These are phyloP conservation scores for Oxytorus armatus DNA, from an alignment of 2,888 invertebrate genomes.

Conservation along the genomic window DNA sequence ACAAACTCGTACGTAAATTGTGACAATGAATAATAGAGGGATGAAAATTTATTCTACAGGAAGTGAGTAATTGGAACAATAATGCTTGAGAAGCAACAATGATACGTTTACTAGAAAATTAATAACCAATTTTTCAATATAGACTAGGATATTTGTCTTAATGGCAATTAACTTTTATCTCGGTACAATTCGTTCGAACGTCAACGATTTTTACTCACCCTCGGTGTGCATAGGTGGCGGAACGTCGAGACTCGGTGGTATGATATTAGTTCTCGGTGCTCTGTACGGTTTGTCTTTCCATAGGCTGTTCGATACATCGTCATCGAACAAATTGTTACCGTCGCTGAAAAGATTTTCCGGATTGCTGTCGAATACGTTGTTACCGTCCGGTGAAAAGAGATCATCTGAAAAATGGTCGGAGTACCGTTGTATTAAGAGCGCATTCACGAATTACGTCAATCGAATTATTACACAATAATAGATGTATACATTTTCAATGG, in stretches of 20 bases:
- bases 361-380: slow-evolving; percentile 73
- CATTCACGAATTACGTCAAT: not conserved
- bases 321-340: slow-evolving; percentile 75
- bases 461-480: not conserved
- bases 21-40: no score
- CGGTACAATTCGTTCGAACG: no score
- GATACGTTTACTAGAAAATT: no score
- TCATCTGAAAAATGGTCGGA: slow-evolving; percentile 74
- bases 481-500: not conserved
- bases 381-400: slow-evolving; percentile 76
- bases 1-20: not conserved
- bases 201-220: slow-evolving; percentile 68
- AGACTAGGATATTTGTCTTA: no score
- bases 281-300: slow-evolving; percentile 77
- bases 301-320: slow-evolving; percentile 73
- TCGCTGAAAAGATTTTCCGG: slow-evolving; percentile 75
- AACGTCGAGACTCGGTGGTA: slow-evolving; percentile 81
- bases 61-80: no score
- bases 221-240: slow-evolving; percentile 81
- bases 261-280: slow-evolving; percentile 78
- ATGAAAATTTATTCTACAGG: no score
- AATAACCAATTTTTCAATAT: no score
- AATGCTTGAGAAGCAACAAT: no score
- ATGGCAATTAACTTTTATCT: no score
- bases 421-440: not conserved